Conservation (phyloP, 30 jellyfish, hydroid and myxozoan species). For the Turritopsis rubra region DNA sequence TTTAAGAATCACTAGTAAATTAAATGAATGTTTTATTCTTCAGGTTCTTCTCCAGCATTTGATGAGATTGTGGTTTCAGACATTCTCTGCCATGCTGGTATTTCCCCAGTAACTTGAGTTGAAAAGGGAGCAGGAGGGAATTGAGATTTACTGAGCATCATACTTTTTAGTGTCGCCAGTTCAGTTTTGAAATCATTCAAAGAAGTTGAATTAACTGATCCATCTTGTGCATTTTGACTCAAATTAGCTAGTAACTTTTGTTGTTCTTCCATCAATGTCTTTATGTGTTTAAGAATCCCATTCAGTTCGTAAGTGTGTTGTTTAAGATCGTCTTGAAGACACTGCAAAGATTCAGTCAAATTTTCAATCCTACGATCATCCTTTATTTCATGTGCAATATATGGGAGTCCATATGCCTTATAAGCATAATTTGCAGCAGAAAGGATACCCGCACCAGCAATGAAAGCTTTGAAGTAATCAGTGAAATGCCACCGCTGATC, state of each 20-base stretch:
- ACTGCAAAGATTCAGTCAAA: slow-evolving; percentile 22
- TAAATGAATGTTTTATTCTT: neutral
- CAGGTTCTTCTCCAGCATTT: neutral
- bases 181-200: slow-evolving; percentile 24
- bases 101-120: neutral
- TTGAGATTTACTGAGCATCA: slow-evolving; percentile 28
- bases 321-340: slow-evolving; percentile 18
- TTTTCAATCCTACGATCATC: slow-evolving; percentile 34
- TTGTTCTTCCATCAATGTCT: slow-evolving; percentile 23
- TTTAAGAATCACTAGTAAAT: neutral
- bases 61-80: neutral
- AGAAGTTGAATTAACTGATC: neutral
- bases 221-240: neutral
- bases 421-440: slow-evolving; percentile 37
- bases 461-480: slow-evolving; percentile 24
- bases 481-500: slow-evolving; percentile 10
- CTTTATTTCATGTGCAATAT: slow-evolving; percentile 34
- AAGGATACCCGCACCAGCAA: slow-evolving; percentile 28
- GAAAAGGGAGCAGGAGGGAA: slow-evolving; percentile 31
- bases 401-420: slow-evolving; percentile 26
- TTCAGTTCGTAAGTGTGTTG: slow-evolving; percentile 29
- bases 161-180: slow-evolving; percentile 23
- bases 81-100: slow-evolving; percentile 35
- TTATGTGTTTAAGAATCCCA: slow-evolving; percentile 18
- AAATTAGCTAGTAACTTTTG: slow-evolving; percentile 7